Evolutionary conservation across 2,797 vertebrate genomes (phyloP).

Genomic region (Coreius guichenoti): DNA sequence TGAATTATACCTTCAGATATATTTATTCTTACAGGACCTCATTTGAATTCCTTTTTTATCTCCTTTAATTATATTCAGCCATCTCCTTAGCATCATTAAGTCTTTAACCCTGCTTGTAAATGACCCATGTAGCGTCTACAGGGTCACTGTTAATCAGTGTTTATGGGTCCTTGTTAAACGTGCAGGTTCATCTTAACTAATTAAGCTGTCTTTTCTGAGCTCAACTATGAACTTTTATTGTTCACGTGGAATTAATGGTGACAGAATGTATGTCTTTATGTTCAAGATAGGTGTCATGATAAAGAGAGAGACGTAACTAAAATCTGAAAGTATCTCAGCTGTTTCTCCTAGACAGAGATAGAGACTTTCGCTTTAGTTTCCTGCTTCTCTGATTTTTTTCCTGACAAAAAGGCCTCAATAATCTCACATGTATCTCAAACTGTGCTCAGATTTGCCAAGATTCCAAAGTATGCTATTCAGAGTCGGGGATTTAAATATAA

Average conservation of each 20-base stretch:
- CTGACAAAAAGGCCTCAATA: neutral
- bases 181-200: conserved; percentile 36
- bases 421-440: neutral
- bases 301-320: neutral
- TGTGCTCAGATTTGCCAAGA: neutral
- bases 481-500: neutral
- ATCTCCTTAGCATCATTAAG: conserved; percentile 44
- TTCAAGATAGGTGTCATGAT: conserved; percentile 5
- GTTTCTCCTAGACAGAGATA: neutral
- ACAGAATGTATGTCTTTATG: neutral
- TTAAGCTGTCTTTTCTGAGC: conserved; percentile 42
- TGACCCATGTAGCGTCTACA: conserved; percentile 30
- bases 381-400: neutral
- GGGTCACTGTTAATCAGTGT: conserved; percentile 44
- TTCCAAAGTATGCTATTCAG: neutral
- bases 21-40: conserved; percentile 5
- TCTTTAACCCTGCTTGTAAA: conserved; percentile 45
- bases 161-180: conserved; percentile 44
- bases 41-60: conserved; percentile 37
- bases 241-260: neutral
- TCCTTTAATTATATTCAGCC: conserved; percentile 37
- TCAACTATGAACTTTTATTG: conserved; percentile 5
- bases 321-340: neutral
- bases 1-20: neutral
- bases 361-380: neutral